Evolutionary conservation across 2,113 vertebrate species (phyloP).

Genomic region (Agelaius tricolor): DNA sequence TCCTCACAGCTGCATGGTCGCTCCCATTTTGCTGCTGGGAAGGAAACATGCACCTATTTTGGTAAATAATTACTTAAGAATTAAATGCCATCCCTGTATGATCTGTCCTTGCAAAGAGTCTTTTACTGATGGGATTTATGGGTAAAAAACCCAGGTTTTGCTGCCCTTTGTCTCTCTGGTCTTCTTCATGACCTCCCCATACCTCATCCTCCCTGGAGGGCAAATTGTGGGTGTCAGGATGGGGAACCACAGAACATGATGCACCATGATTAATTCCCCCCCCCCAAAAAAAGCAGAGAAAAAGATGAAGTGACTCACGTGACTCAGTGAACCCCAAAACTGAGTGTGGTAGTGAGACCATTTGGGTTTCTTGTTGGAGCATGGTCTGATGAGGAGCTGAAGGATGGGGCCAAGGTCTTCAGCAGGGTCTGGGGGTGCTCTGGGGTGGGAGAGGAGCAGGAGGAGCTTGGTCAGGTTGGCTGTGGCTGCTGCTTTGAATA

Average conservation of each 20-base stretch:
- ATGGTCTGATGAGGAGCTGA: not conserved
- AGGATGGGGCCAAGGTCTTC: not conserved
- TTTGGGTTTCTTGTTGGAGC: not conserved
- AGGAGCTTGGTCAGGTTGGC: not conserved
- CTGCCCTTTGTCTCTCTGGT: not conserved
- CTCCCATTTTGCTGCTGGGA: not conserved
- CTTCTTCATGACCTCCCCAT: not conserved
- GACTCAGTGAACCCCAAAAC: not conserved
- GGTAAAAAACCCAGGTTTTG: not conserved
- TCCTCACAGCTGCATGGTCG: not conserved
- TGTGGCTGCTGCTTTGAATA: not conserved
- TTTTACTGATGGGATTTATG: not conserved
- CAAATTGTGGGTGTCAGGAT: not conserved
- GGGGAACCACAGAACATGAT: not conserved
- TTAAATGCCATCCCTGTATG: not conserved
- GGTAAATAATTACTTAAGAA: not conserved
- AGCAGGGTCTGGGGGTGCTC: accelerated
- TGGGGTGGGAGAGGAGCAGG: not conserved
- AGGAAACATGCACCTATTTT: accelerated
- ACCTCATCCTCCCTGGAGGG: not conserved
- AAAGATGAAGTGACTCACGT: not conserved
- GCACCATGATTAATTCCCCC: not conserved
- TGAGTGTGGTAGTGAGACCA: not conserved
- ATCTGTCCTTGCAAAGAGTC: not conserved
- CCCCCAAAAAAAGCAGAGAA: not conserved